Percentiles rank a stretch among this genome's conserved stretches.
Conservation (phyloP, 1,140 invertebrate species). For the Drosophila elegans region DNA sequence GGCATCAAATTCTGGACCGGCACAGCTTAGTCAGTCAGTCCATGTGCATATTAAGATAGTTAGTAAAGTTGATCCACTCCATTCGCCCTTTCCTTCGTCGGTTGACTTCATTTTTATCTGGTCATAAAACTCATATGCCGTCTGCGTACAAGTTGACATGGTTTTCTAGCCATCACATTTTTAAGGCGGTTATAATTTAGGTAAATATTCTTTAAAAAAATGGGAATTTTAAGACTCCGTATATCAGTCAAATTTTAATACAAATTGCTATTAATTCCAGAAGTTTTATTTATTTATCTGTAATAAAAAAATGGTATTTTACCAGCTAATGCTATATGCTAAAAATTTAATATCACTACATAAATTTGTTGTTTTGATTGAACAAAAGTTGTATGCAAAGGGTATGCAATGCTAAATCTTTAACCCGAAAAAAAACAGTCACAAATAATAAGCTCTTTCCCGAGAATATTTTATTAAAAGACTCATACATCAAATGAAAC, state of each 20-base stretch:
- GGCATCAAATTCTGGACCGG: conserved; percentile 43
- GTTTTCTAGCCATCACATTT: not conserved
- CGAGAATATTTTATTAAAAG: not conserved
- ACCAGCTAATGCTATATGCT: no score
- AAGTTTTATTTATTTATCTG: no score
- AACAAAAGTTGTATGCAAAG: no score
- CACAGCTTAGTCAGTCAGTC: conserved; percentile 59
- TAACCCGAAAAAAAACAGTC: not conserved
- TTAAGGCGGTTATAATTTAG: no score
- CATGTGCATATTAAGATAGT: conserved; percentile 77
- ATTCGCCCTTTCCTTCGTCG: not conserved
- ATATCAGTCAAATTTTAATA: no score
- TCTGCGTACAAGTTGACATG: not conserved
- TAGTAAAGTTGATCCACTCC: conserved; percentile 37
- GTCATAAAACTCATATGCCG: conserved; percentile 45
- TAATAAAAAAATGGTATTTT: no score
- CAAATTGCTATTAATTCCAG: no score
- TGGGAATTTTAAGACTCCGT: no score
- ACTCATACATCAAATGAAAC: not conserved
- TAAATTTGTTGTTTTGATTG: no score
- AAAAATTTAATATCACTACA: no score
- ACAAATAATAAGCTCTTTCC: not conserved
- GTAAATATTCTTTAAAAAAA: no score
- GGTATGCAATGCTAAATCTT: not conserved
- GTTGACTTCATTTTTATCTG: conserved; percentile 59